Conservation (phyloP, 2,113 vertebrate species). For the Gallinago paraguaiae region DNA sequence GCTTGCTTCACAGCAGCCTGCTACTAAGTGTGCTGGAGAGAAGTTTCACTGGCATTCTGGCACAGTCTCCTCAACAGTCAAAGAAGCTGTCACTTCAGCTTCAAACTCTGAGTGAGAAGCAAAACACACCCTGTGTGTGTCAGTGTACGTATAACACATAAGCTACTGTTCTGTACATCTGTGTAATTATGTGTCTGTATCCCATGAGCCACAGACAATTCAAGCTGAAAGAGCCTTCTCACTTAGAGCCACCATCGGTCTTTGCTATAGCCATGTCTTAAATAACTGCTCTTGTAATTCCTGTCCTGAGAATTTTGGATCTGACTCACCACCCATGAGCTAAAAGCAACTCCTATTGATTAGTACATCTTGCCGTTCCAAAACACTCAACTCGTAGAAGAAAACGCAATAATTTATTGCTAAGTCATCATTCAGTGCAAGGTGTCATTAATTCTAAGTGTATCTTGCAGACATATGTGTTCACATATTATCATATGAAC, state of each 20-base stretch:
- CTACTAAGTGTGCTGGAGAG: not conserved
- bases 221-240: not conserved
- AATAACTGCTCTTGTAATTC: not conserved
- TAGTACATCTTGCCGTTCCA: not conserved
- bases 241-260: fast-evolving
- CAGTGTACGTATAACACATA: not conserved
- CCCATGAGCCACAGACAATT: not conserved
- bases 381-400: not conserved
- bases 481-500: not conserved
- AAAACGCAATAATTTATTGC: not conserved
- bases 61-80: not conserved
- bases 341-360: not conserved
- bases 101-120: not conserved
- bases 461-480: not conserved
- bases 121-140: not conserved
- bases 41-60: not conserved
- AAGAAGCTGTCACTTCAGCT: not conserved
- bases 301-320: not conserved
- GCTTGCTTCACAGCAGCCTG: not conserved
- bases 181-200: fast-evolving
- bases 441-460: not conserved
- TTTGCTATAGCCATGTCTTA: not conserved
- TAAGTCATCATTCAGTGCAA: not conserved
- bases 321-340: not conserved
- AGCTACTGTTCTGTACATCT: not conserved